Evolutionary conservation across 2,113 vertebrate species (phyloP).

Genomic region (Pholis gunnellus): DNA sequence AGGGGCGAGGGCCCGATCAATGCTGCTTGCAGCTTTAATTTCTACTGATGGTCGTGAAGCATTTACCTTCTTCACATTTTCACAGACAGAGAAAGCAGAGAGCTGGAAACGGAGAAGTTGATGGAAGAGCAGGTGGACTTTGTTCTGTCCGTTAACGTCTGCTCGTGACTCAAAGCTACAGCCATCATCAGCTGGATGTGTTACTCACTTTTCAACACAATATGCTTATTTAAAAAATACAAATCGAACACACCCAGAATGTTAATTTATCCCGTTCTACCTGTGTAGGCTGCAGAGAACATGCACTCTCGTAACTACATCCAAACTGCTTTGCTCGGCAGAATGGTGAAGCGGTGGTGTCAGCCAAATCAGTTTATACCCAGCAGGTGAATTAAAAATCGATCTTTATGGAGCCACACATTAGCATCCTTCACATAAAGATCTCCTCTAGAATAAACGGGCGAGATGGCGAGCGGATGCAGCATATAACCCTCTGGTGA

Average conservation of each 20-base stretch:
- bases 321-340: constrained; percentile 57
- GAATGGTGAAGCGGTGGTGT: constrained; percentile 52
- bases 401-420: constrained; percentile 75
- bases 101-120: too few relatives aligned
- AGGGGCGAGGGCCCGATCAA: too few relatives aligned
- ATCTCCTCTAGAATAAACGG: constrained; percentile 48
- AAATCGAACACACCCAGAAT: not conserved
- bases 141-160: not conserved
- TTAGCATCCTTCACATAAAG: constrained; percentile 74
- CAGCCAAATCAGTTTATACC: constrained; percentile 59
- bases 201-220: not conserved
- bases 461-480: constrained; percentile 3
- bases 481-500: constrained; percentile 64
- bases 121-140: not conserved
- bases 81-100: not conserved
- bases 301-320: constrained; percentile 41
- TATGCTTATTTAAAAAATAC: not conserved
- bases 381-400: constrained; percentile 77
- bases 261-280: not conserved
- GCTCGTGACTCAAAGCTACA: not conserved
- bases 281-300: not conserved
- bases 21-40: too few relatives aligned
- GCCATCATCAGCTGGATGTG: too few relatives aligned
- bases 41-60: too few relatives aligned
- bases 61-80: not conserved